phyloP scores from a whole-genome alignment of 1,140 invertebrate genomes.

The Druon quercuslanigerum region DNA sequence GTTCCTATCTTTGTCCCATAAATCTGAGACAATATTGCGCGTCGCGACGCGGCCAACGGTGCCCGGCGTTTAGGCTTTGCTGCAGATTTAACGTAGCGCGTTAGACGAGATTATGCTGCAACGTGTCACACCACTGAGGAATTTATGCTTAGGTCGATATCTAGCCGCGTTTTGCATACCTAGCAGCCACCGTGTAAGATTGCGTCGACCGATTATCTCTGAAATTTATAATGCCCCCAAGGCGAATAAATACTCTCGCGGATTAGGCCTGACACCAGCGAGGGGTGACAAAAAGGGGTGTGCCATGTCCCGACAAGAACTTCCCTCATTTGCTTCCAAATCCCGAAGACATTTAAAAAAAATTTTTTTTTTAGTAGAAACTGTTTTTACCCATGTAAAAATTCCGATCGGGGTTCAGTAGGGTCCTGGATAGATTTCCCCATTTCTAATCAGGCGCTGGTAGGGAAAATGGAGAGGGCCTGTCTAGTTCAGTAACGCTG shows the following conservation, averaged over 20 bases:
- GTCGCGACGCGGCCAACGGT: slow-evolving; percentile 46
- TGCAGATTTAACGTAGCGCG: slow-evolving; percentile 62
- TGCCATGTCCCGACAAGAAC: background rate
- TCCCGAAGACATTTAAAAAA: background rate
- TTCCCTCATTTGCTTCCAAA: background rate
- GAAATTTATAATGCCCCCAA: slow-evolving; percentile 64
- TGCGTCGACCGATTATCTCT: slow-evolving; percentile 59
- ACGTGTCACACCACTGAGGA: slow-evolving; percentile 65
- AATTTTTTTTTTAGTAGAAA: background rate
- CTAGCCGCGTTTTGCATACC: slow-evolving; percentile 64
- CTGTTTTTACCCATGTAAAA: too few relatives aligned
- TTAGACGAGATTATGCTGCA: slow-evolving; percentile 63
- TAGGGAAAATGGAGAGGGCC: too few relatives aligned
- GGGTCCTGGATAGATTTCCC: too few relatives aligned
- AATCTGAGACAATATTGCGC: slow-evolving; percentile 67
- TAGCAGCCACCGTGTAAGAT: slow-evolving; percentile 62
- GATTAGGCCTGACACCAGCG: slow-evolving; percentile 12
- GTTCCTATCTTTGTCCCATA: slow-evolving; percentile 64
- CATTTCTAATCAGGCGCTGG: too few relatives aligned
- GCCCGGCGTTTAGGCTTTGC: slow-evolving; percentile 54
- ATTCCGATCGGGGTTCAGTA: too few relatives aligned
- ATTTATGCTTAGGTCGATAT: slow-evolving; percentile 69
- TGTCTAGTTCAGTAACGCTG: too few relatives aligned
- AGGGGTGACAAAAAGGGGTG: slow-evolving; percentile 21
- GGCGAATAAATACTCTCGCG: slow-evolving; percentile 57